Base-by-base conservation (phyloP, 2,797 vertebrate genomes). In the Caiman crocodilus region DNA sequence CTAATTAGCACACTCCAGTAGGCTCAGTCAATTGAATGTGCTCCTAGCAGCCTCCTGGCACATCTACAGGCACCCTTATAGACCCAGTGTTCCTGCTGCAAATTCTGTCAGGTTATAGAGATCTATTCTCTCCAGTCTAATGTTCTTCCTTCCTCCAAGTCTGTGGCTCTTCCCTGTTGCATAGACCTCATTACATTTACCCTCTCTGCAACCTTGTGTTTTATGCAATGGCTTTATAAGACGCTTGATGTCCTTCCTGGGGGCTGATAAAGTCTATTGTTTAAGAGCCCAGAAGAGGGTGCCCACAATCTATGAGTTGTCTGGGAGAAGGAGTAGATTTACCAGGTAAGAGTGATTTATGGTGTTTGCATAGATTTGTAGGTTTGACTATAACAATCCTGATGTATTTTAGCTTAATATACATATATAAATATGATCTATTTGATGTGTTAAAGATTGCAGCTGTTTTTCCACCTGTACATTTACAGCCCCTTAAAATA, bases 41-140 rank as follows among this genome's bases (percentile, higher is more conserved):
- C 42, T 50, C 42, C 42, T 10, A 50, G 42, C 42, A 50, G 42
- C 42, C 42, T 50, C 42, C 42, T 7, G 10, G 42, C 10, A 50
- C 42, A 11, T 50, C 42, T 50, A 50, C 9, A 50, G 42, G 42
- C 42, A 50, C 42, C 42, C 69, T 71, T 35, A 71, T 42, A 21
- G 32, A 21, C 32, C 30, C 67, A 71, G 20, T 42, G 32, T 12
- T 4, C 9, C 18, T 71, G 30, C 67, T 50, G 42, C 4, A n/a
- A 61, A 35, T 75, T 77, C 26, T 65, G 13, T 81, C 7, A 7
- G 6, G 1, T 50, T 74, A 61, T 12, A 32, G 4, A 78, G 35
- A 0, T 58, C 60, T 67, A 79, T 88, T 35, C 1, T 20, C 0
- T 67, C 17, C 14, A 0, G 17, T 20, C 9, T 1, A 32, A 4